phyloP scores from a whole-genome alignment of 1,140 invertebrate species.

The Zaprionus africanus region DNA sequence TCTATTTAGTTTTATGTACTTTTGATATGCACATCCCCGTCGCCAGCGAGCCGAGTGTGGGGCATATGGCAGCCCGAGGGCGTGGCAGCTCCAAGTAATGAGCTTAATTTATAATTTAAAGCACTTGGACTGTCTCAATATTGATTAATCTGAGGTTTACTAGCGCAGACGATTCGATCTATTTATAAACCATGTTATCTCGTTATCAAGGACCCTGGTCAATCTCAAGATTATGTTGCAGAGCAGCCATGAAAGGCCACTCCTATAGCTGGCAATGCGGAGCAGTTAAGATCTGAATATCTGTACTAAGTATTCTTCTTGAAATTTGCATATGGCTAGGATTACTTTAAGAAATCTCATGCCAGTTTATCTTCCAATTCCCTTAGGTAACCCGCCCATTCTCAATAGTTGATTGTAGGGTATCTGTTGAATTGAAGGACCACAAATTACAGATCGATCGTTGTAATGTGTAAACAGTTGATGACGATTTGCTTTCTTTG shows the following conservation, averaged over 20 bases:
- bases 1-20: constrained; percentile 82
- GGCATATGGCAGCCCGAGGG: constrained; percentile 35
- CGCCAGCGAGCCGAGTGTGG: not conserved
- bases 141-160: constrained; percentile 26
- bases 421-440: not conserved
- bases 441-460: constrained; percentile 18
- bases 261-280: too few relatives aligned
- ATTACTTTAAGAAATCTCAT: not conserved
- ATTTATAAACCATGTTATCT: constrained; percentile 29
- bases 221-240: constrained; percentile 2
- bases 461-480: constrained; percentile 56
- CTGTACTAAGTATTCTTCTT: too few relatives aligned
- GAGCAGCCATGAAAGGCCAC: not conserved
- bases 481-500: constrained; percentile 49
- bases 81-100: constrained; percentile 51
- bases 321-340: too few relatives aligned
- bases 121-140: constrained; percentile 28
- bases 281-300: not conserved
- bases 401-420: not conserved
- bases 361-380: not conserved
- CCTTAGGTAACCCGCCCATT: not conserved
- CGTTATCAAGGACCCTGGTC: constrained; percentile 42
- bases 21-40: constrained; percentile 53
- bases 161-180: constrained; percentile 23
- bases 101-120: constrained; percentile 67